Conservation (phyloP, 2,888 invertebrate species). For the Iselma pallidipennis region DNA sequence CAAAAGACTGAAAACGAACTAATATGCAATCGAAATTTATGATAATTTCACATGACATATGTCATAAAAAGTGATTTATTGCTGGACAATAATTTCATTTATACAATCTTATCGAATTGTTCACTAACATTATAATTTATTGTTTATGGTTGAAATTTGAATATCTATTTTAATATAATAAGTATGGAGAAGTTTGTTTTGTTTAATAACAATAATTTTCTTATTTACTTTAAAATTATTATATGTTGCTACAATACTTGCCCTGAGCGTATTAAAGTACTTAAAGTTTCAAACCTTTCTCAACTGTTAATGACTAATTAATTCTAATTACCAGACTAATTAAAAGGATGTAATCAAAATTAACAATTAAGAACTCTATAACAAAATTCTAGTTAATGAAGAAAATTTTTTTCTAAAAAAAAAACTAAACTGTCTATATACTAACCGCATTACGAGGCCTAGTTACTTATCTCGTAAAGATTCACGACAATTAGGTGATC, state of each 20-base stretch:
- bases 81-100: conserved; percentile 2
- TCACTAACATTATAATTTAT: not conserved
- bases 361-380: not conserved
- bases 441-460: conserved; percentile 25
- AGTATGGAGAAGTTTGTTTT: not conserved
- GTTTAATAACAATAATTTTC: not conserved
- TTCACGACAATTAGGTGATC: conserved; percentile 6
- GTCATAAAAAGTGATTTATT: not conserved
- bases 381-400: not conserved
- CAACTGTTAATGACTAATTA: conserved; percentile 3
- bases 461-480: conserved; percentile 22
- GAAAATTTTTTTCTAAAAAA: not conserved
- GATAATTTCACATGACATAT: not conserved
- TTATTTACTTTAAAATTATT: not conserved
- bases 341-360: conserved; percentile 7
- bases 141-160: not conserved
- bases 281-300: conserved; percentile 1
- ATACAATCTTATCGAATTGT: conserved; percentile 3
- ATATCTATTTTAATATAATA: not conserved
- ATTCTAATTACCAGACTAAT: conserved; percentile 3
- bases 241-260: not conserved
- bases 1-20: not conserved
- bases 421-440: conserved; percentile 4
- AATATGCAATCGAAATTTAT: not conserved
- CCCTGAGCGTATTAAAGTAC: conserved; percentile 1